Percentiles rank a stretch among this genome's conserved stretches.
Evolutionary conservation across 2,113 vertebrate species (phyloP).

Genomic region (Bos javanicus): DNA sequence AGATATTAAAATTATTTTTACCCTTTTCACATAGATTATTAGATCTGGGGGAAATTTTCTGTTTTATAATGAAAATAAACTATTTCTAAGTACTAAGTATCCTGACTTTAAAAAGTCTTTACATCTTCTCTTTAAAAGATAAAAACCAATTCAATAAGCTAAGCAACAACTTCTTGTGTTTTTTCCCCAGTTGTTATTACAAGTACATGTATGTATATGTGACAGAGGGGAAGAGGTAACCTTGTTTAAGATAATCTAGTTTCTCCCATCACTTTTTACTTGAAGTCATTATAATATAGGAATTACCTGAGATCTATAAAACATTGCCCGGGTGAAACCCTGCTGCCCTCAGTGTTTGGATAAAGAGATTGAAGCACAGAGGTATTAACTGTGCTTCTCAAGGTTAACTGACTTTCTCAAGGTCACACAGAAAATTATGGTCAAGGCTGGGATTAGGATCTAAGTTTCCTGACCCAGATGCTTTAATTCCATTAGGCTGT

Average conservation of each 20-base stretch:
- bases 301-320: neutral
- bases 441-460: neutral
- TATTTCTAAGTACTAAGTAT: neutral
- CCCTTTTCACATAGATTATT: neutral
- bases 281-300: neutral
- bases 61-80: neutral
- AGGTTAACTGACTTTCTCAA: neutral
- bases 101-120: neutral
- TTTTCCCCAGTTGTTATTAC: neutral
- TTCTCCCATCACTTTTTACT: neutral
- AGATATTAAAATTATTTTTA: constrained; percentile 11
- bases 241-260: neutral
- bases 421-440: neutral
- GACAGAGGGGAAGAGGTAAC: neutral
- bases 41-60: constrained; percentile 1
- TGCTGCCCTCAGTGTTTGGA: neutral
- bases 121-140: neutral
- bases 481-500: neutral
- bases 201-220: neutral
- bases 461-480: neutral
- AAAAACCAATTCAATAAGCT: neutral
- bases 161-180: neutral
- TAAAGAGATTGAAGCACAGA: neutral
- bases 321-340: neutral
- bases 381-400: neutral